Conservation (phyloP, 2,113 vertebrate species). For the Odocoileus hemionus region DNA sequence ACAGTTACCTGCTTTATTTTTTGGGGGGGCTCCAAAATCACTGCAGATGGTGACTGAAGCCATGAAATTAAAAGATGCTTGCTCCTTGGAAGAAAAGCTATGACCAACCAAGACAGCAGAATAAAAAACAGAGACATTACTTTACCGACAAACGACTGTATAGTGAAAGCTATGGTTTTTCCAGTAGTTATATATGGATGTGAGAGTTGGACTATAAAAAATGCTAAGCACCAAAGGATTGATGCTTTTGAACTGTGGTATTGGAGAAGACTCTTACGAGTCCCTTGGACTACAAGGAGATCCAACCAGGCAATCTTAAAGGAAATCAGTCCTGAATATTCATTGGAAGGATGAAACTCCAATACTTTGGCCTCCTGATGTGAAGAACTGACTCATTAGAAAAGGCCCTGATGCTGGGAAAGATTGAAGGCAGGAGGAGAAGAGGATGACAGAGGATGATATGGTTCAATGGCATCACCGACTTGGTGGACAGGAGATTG, state of each 20-base stretch:
- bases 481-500: neutral
- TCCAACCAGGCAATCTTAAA: neutral
- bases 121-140: neutral
- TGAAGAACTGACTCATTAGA: neutral
- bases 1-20: neutral
- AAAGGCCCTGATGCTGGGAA: neutral
- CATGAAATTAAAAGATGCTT: neutral
- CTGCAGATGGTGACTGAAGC: neutral
- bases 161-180: neutral
- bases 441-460: neutral
- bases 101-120: neutral
- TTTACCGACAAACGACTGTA: neutral
- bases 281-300: neutral
- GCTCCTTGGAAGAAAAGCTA: neutral
- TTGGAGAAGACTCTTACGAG: neutral
- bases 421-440: neutral
- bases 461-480: accelerated
- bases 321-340: neutral
- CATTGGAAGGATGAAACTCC: neutral
- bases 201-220: neutral
- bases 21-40: neutral
- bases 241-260: neutral
- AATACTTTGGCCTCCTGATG: neutral
- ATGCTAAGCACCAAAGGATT: neutral
- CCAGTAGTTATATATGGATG: neutral